A percentile compares a stretch with the other conserved stretches of the same genome.
Evolutionary conservation across 2,797 vertebrate genomes (phyloP).

Genomic region (Natrix natrix): DNA sequence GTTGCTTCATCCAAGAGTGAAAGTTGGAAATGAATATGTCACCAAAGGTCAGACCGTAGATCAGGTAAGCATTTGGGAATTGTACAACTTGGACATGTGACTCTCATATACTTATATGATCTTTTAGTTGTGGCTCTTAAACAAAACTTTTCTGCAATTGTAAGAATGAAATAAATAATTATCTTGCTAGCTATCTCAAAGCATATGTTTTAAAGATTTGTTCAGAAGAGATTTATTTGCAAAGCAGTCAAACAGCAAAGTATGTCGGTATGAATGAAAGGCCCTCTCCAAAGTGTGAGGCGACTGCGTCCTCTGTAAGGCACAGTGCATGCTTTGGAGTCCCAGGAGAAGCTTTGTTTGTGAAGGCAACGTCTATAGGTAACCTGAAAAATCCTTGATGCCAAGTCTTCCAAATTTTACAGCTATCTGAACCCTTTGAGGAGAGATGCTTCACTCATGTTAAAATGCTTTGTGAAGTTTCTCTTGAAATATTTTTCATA

Average conservation of each 20-base stretch:
- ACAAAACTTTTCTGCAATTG: background rate
- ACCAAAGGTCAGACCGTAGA: conserved; percentile 94
- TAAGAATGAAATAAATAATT: background rate
- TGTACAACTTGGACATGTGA: accelerated
- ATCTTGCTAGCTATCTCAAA: background rate
- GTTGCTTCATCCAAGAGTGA: conserved; percentile 91
- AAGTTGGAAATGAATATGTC: conserved; percentile 91
- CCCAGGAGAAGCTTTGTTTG: background rate
- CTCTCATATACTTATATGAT: accelerated
- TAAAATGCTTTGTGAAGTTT: background rate
- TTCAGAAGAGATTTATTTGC: background rate
- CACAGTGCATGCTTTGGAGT: background rate
- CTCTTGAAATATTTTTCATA: background rate
- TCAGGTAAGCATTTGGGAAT: conserved; percentile 77
- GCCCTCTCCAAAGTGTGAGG: background rate
- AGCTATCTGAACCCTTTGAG: background rate
- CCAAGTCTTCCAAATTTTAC: background rate
- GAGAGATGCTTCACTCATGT: background rate
- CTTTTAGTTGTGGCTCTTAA: background rate
- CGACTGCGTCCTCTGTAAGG: background rate
- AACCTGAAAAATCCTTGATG: background rate
- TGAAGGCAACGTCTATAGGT: background rate
- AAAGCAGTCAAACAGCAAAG: background rate
- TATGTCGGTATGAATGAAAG: background rate
- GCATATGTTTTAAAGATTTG: background rate